phyloP scores from a whole-genome alignment of 2,113 vertebrate genomes.

The Phaethon lepturus region DNA sequence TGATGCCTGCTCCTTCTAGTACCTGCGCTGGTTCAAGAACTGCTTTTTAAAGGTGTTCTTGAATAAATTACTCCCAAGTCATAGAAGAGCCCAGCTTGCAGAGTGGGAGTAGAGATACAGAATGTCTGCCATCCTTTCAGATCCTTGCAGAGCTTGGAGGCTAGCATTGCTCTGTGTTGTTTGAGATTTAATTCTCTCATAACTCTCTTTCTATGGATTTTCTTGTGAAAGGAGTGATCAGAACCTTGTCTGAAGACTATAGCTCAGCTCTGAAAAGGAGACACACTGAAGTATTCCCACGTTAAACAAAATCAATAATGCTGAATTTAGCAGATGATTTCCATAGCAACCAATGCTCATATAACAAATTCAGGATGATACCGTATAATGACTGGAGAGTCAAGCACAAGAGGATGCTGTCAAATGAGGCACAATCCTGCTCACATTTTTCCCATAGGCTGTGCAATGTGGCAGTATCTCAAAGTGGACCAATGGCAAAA shows the following conservation, averaged over 20 bases:
- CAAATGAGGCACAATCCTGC: background rate
- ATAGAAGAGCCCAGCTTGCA: background rate
- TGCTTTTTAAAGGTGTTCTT: background rate
- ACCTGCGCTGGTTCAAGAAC: background rate
- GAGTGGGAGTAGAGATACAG: background rate
- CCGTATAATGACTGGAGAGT: background rate
- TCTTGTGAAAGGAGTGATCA: background rate
- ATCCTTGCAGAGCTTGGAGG: background rate
- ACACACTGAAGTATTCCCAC: background rate
- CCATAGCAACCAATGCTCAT: constrained; percentile 44
- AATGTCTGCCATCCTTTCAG: background rate
- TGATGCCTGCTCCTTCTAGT: background rate
- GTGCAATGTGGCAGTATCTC: background rate
- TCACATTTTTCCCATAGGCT: background rate
- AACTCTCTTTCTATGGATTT: background rate
- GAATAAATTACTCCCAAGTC: background rate
- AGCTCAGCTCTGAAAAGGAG: background rate
- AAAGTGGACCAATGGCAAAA: background rate
- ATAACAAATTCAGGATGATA: background rate
- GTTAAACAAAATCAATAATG: constrained; percentile 10
- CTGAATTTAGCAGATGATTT: constrained; percentile 39
- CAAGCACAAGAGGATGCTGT: background rate
- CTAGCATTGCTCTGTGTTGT: background rate
- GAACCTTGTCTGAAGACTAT: background rate
- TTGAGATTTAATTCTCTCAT: background rate